A percentile compares a stretch with the other conserved stretches of the same genome.
Evolutionary conservation across 2,113 vertebrate genomes (phyloP).

Genomic region (Lophochroa leadbeateri): DNA sequence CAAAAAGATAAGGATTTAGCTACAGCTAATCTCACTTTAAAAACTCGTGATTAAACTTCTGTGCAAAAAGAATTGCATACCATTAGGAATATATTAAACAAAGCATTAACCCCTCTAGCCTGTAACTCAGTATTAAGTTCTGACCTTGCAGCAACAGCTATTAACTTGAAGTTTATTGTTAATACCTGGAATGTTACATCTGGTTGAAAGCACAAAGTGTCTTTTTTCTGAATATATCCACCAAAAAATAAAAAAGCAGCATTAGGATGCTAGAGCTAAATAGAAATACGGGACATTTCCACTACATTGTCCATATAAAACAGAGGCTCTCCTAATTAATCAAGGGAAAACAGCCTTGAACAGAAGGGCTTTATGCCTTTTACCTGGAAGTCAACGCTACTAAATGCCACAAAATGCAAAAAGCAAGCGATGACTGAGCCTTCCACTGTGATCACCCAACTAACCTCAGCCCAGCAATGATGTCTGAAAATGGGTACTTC

Average conservation of each 20-base stretch:
- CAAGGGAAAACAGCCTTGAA: neutral
- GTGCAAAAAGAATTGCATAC: neutral
- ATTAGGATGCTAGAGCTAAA: neutral
- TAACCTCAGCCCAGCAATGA: fast-evolving
- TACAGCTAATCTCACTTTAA: neutral
- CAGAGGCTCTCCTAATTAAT: neutral
- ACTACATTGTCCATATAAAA: neutral
- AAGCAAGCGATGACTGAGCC: neutral
- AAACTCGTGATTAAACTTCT: neutral
- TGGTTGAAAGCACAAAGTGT: neutral
- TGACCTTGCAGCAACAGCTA: neutral
- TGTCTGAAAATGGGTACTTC: neutral
- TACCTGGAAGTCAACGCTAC: neutral
- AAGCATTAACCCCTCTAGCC: neutral
- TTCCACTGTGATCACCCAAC: neutral
- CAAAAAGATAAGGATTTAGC: neutral
- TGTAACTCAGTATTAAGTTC: neutral
- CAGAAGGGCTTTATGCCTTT: neutral
- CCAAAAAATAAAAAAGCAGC: neutral
- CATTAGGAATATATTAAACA: neutral
- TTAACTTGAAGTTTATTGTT: neutral
- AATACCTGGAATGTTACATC: neutral
- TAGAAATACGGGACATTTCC: neutral
- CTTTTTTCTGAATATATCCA: neutral
- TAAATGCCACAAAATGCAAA: neutral